A percentile compares a stretch with the other conserved stretches of the same genome.
These are phyloP conservation scores for Andrena bicolor DNA, from an alignment of 2,888 invertebrate species.

Conservation along the genomic window DNA sequence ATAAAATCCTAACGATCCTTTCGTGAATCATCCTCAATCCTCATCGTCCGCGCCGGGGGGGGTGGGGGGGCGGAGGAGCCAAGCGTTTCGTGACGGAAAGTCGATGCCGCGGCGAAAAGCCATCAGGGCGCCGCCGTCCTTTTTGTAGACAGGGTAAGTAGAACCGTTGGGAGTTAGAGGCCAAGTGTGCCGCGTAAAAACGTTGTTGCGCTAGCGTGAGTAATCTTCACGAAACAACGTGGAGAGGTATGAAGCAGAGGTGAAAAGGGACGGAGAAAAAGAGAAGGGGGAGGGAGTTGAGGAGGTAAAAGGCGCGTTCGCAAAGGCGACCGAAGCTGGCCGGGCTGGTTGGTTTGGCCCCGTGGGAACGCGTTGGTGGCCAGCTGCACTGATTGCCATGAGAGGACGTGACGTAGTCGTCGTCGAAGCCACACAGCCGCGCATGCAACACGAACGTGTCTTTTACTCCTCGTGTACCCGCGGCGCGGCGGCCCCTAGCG, in stretches of 20 bases:
- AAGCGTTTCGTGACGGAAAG: constrained; percentile 34
- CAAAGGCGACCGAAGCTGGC: constrained; percentile 73
- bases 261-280: constrained; percentile 44
- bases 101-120: constrained; percentile 29
- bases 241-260: constrained; percentile 60
- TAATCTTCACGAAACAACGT: constrained; percentile 66
- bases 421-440: constrained; percentile 64
- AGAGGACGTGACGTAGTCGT: constrained; percentile 80
- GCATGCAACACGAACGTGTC: constrained; percentile 62
- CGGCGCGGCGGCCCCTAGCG: constrained; percentile 52
- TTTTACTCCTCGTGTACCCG: constrained; percentile 58
- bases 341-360: constrained; percentile 79
- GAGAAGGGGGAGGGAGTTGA: constrained; percentile 59
- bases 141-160: constrained; percentile 24
- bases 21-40: constrained; percentile 61
- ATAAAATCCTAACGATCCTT: constrained; percentile 58
- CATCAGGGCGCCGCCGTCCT: constrained; percentile 19
- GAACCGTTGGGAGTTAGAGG: constrained; percentile 53
- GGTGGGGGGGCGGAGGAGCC: not conserved
- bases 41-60: too few species aligned
- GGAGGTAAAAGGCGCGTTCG: constrained; percentile 69
- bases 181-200: constrained; percentile 62
- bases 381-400: constrained; percentile 84
- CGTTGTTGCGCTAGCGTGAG: constrained; percentile 62
- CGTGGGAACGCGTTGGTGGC: constrained; percentile 84